Evolutionary conservation across 2,888 invertebrate genomes (phyloP).

Genomic region (Lasioglossum marginatum): DNA sequence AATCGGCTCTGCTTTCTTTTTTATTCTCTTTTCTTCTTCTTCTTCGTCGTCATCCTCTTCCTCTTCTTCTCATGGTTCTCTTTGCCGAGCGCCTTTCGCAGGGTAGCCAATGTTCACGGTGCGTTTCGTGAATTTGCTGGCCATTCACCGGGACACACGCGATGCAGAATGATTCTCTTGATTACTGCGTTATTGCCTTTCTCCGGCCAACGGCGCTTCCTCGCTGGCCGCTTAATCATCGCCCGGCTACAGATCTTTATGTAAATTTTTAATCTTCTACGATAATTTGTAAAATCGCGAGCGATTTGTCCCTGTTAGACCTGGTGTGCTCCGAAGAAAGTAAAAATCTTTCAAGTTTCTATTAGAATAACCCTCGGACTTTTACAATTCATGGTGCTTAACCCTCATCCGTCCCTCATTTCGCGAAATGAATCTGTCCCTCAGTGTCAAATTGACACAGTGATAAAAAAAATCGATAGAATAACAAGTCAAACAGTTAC

Average conservation of each 20-base stretch:
- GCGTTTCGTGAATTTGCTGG: not conserved
- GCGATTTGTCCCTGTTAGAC: not conserved
- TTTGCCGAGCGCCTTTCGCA: not conserved
- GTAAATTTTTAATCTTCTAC: not conserved
- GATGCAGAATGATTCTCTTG: not conserved
- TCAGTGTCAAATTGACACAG: too few relatives aligned
- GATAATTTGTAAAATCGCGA: not conserved
- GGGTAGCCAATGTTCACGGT: conserved; percentile 6
- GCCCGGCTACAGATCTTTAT: not conserved
- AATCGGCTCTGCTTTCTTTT: conserved; percentile 16
- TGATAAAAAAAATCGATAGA: too few relatives aligned
- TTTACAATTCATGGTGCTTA: not conserved
- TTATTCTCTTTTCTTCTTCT: not conserved
- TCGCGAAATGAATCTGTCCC: too few relatives aligned
- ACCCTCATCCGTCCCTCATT: too few relatives aligned
- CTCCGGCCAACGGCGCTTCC: conserved; percentile 1
- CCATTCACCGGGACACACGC: conserved; percentile 13
- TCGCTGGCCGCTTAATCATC: conserved; percentile 1
- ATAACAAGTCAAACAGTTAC: too few relatives aligned
- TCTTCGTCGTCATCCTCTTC: not conserved
- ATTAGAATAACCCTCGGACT: not conserved
- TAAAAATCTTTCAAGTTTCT: not conserved
- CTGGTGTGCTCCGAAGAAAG: not conserved
- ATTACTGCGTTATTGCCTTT: conserved; percentile 11
- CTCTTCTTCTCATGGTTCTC: not conserved